Evolutionary conservation across 2,797 vertebrate species (phyloP).

Genomic region (Gymnopithys bicolor): DNA sequence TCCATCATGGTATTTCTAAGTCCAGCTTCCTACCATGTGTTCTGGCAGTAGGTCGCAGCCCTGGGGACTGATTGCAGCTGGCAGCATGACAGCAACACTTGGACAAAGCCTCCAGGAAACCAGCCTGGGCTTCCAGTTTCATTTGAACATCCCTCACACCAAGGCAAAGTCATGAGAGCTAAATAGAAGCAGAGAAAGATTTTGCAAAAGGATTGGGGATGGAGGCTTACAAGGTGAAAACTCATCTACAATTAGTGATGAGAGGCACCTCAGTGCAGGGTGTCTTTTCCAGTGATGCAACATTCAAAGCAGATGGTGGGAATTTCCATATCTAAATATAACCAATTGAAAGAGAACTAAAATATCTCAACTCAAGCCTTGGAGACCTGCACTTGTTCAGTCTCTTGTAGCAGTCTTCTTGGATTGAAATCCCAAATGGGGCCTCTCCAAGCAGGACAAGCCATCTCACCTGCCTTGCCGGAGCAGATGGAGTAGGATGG

Average conservation of each 20-base stretch:
- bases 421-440: neutral
- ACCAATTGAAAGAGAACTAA: neutral
- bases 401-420: neutral
- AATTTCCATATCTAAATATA: slow-evolving; percentile 29
- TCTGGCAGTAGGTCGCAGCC: slow-evolving; percentile 11
- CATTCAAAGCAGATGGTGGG: neutral
- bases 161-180: neutral
- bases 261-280: neutral
- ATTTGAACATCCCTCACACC: neutral
- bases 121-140: neutral
- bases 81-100: slow-evolving; percentile 1
- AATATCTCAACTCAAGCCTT: neutral
- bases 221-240: neutral
- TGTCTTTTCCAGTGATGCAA: neutral
- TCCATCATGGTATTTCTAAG: neutral
- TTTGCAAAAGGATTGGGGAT: neutral
- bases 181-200: neutral
- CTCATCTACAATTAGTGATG: neutral
- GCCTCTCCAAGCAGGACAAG: neutral
- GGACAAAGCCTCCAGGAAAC: slow-evolving; percentile 21
- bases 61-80: slow-evolving; percentile 13
- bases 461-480: neutral
- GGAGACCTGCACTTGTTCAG: neutral
- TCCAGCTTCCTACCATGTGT: neutral
- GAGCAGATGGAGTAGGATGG: neutral